A percentile compares a stretch with the other conserved stretches of the same genome.
Evolutionary conservation across 2,113 vertebrate species (phyloP).

Genomic region (Cyanistes caeruleus): DNA sequence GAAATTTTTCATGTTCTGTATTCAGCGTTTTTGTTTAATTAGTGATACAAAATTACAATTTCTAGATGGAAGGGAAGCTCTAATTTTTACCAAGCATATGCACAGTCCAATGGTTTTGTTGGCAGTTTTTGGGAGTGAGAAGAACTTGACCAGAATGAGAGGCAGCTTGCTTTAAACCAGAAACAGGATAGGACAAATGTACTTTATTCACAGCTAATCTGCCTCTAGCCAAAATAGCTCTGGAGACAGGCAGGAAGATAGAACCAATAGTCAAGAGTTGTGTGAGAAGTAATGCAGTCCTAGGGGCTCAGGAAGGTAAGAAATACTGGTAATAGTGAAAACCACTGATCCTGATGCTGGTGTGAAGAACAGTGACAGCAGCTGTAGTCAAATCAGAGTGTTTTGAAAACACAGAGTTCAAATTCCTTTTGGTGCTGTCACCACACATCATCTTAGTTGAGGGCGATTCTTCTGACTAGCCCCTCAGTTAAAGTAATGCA

Average conservation of each 20-base stretch:
- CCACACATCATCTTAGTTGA: not conserved
- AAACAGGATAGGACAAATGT: not conserved
- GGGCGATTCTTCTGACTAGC: not conserved
- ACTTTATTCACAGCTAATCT: not conserved
- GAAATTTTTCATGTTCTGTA: not conserved
- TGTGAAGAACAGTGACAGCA: not conserved
- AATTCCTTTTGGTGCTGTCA: not conserved
- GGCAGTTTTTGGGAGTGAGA: not conserved
- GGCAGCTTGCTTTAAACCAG: not conserved
- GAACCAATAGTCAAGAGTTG: not conserved
- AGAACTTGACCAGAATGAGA: not conserved
- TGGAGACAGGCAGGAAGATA: not conserved
- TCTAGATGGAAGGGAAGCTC: not conserved
- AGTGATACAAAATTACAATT: not conserved
- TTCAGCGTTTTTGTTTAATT: not conserved
- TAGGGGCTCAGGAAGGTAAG: not conserved
- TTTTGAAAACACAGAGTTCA: not conserved
- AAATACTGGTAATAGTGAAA: not conserved
- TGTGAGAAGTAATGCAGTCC: not conserved
- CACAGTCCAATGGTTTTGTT: fast-evolving
- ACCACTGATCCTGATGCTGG: not conserved
- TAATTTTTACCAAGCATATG: not conserved
- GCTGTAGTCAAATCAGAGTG: not conserved
- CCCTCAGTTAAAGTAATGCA: not conserved
- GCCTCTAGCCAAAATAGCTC: not conserved